phyloP scores from a whole-genome alignment of 2,797 vertebrate species.

The Tarsius wallacei region DNA sequence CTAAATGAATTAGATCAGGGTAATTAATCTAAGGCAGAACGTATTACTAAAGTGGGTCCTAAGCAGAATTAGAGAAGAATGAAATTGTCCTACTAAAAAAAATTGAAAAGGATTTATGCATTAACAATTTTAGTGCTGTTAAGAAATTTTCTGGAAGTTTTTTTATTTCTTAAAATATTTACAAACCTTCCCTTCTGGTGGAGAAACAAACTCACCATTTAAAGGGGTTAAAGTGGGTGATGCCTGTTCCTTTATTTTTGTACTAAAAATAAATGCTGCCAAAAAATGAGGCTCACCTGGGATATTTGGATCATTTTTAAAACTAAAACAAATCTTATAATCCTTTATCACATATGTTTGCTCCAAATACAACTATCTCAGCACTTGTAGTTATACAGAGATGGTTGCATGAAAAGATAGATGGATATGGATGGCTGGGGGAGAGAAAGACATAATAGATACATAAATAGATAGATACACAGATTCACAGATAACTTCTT shows the following conservation, averaged over 20 bases:
- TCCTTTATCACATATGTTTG: slow-evolving; percentile 68
- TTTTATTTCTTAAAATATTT: slow-evolving; percentile 44
- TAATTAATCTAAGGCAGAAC: slow-evolving; percentile 95
- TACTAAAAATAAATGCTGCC: slow-evolving; percentile 38
- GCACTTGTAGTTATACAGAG: background rate
- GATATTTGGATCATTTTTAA: slow-evolving; percentile 32
- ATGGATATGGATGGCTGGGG: background rate
- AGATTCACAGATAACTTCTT: background rate
- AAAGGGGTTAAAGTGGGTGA: slow-evolving; percentile 23
- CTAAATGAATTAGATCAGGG: slow-evolving; percentile 96
- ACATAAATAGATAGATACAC: background rate
- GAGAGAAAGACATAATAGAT: background rate
- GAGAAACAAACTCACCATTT: slow-evolving; percentile 46
- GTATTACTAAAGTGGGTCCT: slow-evolving; percentile 89
- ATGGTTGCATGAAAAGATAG: background rate
- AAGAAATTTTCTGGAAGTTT: slow-evolving; percentile 69
- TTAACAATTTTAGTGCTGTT: slow-evolving; percentile 39
- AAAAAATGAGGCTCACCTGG: slow-evolving; percentile 35
- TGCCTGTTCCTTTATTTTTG: slow-evolving; percentile 70
- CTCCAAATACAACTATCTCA: slow-evolving; percentile 36
- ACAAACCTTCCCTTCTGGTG: background rate
- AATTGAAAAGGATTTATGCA: slow-evolving; percentile 62
- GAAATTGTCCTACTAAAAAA: slow-evolving; percentile 86
- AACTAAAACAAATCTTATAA: slow-evolving; percentile 59
- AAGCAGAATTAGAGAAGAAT: slow-evolving; percentile 89